Base-by-base conservation (phyloP, 1,140 invertebrate genomes). In the Eriosoma lanigerum region DNA sequence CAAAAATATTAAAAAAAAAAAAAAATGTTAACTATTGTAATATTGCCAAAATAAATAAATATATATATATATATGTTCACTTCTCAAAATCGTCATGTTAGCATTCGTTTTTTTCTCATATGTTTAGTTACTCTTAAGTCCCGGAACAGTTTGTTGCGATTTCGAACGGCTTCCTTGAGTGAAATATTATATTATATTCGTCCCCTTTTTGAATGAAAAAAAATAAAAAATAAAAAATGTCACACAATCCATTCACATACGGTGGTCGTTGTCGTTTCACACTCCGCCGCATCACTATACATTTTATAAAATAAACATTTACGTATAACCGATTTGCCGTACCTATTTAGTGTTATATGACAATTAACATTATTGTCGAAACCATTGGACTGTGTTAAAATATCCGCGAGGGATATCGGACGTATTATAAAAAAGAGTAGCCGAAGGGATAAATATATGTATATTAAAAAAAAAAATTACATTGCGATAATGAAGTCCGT, bases 321-420 rank as follows among this genome's bases (percentile, higher is more conserved):
- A 78, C 21, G 8, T 58, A n/a, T n/a, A 44, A 15, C 75, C 24
- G 56, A 78, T 60, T 44, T 46, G 54, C 54, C 44, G 12, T 48
- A 9, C 48, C 3, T 38, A 38, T 38, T 38, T 4, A 8, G 72
- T 56, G 73, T 78, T 62, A 26, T 56, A 56, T 62, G 75, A 78
- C 75, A 78, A 78, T 78, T 78, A 78, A 60, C 24, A 56, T n/a
- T 58, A 46, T 75, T 75, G 48, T 48, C 56, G n/a, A 26, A 78
- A 78, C 24, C 75, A 29, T 78, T 46, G 54, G n/a, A 17, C 56
- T 48, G 56, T 60, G 75, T 46, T 78, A 48, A 62, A 78, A 78
- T 46, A 62, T 38, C 72, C 75, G 56, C 19, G 3, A 60, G 32
- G 73, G 73, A 75, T 32, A 32, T 21, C 19, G 13, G 3, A 38